A percentile compares a stretch with the other conserved stretches of the same genome.
Evolutionary conservation across 2,888 invertebrate genomes (phyloP).

Genomic region (Tenthredo mesomela): DNA sequence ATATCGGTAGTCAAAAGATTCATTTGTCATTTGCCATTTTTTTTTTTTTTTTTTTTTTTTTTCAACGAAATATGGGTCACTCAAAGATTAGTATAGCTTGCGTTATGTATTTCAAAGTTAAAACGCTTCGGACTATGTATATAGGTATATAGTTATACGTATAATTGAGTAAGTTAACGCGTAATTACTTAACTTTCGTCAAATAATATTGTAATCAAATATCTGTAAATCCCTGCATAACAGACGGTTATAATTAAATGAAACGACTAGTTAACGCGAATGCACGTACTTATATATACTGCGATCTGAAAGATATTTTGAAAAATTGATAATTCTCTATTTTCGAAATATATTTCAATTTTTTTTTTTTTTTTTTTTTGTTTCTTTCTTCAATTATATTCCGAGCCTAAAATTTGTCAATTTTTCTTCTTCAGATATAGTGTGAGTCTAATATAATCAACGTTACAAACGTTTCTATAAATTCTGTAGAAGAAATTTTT

Average conservation of each 20-base stretch:
- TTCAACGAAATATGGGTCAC: not conserved
- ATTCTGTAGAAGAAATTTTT: no score
- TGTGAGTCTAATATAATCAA: no score
- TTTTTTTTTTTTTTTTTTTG: not conserved
- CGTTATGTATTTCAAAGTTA: not conserved
- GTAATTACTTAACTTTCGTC: not conserved
- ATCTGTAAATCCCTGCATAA: not conserved
- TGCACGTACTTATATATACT: not conserved
- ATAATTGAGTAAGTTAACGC: not conserved
- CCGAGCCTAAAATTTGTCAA: no score
- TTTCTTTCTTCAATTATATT: not conserved
- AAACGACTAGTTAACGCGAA: not conserved
- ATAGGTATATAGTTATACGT: not conserved
- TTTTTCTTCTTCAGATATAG: no score
- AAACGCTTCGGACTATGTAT: not conserved
- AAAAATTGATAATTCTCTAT: not conserved
- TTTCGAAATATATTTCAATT: no score
- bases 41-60: not conserved
- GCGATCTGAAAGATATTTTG: not conserved
- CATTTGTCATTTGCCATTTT: not conserved
- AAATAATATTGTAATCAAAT: not conserved
- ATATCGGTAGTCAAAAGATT: not conserved
- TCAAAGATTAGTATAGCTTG: not conserved
- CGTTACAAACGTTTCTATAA: no score
- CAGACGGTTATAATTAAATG: not conserved